Percentiles rank a stretch among this genome's conserved stretches.
Conservation (phyloP, 2,113 vertebrate species). For the Nothocercus nigrocapillus region DNA sequence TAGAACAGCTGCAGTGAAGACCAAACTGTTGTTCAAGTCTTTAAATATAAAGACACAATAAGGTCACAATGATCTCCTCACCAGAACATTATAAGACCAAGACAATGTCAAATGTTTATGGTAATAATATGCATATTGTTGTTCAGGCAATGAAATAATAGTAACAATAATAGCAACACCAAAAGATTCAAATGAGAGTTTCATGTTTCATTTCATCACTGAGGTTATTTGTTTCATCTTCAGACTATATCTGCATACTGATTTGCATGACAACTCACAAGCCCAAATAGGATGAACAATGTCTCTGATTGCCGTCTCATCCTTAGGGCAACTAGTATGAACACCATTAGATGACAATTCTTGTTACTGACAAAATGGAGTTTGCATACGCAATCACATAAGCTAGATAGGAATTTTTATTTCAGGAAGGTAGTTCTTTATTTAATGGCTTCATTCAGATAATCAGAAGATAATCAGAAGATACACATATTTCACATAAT, state of each 20-base stretch:
- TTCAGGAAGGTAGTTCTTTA: neutral
- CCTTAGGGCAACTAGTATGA: neutral
- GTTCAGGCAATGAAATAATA: neutral
- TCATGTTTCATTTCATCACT: constrained; percentile 7
- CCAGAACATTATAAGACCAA: neutral
- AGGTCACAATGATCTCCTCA: neutral
- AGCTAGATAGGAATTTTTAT: neutral
- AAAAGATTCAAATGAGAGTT: constrained; percentile 10
- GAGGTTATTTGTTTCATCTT: neutral
- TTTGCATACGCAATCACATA: neutral
- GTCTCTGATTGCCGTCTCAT: constrained; percentile 6
- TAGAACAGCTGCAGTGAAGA: neutral
- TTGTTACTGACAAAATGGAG: neutral
- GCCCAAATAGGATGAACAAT: neutral
- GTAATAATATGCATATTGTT: neutral
- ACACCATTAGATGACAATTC: neutral
- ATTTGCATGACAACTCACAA: constrained; percentile 26
- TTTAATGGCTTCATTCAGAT: neutral
- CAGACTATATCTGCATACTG: neutral
- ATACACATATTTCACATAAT: neutral
- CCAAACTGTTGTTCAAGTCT: neutral
- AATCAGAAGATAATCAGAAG: neutral
- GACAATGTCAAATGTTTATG: neutral
- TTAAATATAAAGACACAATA: neutral
- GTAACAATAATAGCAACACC: neutral